Percentiles rank a stretch among this genome's conserved stretches.
Evolutionary conservation across 2,113 vertebrate genomes (phyloP).

Genomic region (Protobothrops flavoviridis): DNA sequence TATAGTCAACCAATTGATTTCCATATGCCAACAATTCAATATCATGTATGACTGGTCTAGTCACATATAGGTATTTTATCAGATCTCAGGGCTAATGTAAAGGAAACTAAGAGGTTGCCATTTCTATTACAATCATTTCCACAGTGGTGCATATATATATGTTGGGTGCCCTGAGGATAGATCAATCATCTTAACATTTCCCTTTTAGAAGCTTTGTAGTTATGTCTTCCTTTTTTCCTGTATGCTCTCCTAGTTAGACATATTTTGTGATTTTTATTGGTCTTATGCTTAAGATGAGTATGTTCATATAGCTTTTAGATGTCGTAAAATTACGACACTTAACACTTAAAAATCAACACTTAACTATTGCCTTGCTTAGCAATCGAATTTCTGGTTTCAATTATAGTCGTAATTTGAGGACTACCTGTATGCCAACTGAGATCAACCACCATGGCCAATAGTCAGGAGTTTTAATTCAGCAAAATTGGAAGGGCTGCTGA

Average conservation of each 20-base stretch:
- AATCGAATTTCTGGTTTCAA: background rate
- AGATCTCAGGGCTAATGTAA: background rate
- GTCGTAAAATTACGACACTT: background rate
- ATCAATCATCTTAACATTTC: background rate
- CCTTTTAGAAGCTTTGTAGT: background rate
- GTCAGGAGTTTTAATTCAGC: background rate
- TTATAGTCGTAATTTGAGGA: background rate
- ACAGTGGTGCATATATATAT: background rate
- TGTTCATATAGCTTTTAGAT: background rate
- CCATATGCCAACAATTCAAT: background rate
- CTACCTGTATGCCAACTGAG: background rate
- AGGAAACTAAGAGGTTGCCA: background rate
- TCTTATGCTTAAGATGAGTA: background rate
- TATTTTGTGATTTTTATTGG: background rate
- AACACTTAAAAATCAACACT: too few species aligned
- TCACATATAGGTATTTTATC: background rate
- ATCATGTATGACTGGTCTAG: background rate
- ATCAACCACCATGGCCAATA: background rate
- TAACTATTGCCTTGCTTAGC: background rate
- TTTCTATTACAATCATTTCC: background rate
- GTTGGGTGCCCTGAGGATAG: background rate
- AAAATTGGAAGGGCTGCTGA: background rate
- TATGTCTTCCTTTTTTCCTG: background rate
- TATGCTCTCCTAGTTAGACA: background rate
- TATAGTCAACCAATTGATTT: background rate